These are phyloP conservation scores for Urophycis tenuis DNA, from an alignment of 2,797 vertebrate species.

Conservation along the genomic window DNA sequence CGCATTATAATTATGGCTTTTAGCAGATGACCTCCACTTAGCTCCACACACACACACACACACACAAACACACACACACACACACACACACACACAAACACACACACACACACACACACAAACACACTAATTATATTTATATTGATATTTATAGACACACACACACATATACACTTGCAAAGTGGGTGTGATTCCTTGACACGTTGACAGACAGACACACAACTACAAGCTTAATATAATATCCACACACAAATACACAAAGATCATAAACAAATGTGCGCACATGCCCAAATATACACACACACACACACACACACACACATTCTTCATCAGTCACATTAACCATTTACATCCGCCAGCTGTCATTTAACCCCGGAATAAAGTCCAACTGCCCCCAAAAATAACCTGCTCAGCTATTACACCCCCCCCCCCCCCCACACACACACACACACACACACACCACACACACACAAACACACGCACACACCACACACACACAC, in stretches of 20 bases:
- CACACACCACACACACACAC: not conserved
- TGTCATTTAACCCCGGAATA: constrained; percentile 37
- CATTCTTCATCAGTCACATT: constrained; percentile 56
- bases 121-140: constrained; percentile 4
- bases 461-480: not conserved
- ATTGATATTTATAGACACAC: constrained; percentile 1
- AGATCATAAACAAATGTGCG: constrained; percentile 4
- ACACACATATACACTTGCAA: constrained; percentile 3
- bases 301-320: constrained; percentile 20
- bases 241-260: constrained; percentile 12
- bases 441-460: not conserved
- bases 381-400: constrained; percentile 63
- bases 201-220: constrained; percentile 15
- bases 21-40: constrained; percentile 33
- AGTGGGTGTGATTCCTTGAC: constrained; percentile 1
- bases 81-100: constrained; percentile 1
- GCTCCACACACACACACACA: constrained; percentile 29
- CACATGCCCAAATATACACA: constrained; percentile 5
- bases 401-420: constrained; percentile 66
- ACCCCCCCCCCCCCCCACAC: constrained; percentile 26
- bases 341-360: constrained; percentile 63
- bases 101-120: too few species aligned
- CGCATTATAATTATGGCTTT: constrained; percentile 47
- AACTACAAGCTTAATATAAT: constrained; percentile 36
- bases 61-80: constrained; percentile 11